A percentile compares a stretch with the other conserved stretches of the same genome.
Conservation (phyloP, 1,140 invertebrate genomes). For the Diachasmimorpha longicaudata region DNA sequence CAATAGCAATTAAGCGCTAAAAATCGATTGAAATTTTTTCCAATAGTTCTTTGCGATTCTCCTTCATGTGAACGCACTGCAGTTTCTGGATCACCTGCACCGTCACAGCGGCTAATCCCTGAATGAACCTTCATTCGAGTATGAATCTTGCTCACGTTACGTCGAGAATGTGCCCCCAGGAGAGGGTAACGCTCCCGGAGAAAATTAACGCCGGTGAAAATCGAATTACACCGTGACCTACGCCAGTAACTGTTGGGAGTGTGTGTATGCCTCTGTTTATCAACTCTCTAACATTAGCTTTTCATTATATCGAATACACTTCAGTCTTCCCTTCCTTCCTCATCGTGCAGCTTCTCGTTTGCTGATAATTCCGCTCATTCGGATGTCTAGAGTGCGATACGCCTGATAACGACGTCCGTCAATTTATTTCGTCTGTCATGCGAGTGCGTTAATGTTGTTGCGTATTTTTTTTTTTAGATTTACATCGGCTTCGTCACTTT, state of each 20-base stretch:
- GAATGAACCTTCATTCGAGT: no score
- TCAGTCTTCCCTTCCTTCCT: neutral
- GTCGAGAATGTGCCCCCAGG: no score
- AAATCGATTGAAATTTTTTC: no score
- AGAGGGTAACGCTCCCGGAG: neutral
- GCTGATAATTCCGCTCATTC: neutral
- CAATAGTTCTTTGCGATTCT: no score
- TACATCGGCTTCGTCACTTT: no score
- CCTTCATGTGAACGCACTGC: no score
- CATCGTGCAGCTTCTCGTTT: neutral
- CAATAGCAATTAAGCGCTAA: no score
- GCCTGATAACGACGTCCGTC: neutral
- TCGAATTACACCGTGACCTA: neutral
- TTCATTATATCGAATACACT: neutral
- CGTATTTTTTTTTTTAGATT: no score
- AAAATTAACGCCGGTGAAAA: neutral
- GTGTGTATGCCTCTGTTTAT: neutral
- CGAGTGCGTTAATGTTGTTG: neutral
- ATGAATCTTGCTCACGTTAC: no score
- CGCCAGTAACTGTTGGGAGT: neutral
- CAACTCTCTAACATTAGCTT: neutral
- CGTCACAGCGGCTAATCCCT: no score
- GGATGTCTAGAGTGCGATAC: neutral
- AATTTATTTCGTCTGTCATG: neutral
- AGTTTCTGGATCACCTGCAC: no score